Percentiles rank a stretch among this genome's conserved stretches.
Evolutionary conservation across 2,888 invertebrate species (phyloP).

Genomic region (Mesorhabditis belari): DNA sequence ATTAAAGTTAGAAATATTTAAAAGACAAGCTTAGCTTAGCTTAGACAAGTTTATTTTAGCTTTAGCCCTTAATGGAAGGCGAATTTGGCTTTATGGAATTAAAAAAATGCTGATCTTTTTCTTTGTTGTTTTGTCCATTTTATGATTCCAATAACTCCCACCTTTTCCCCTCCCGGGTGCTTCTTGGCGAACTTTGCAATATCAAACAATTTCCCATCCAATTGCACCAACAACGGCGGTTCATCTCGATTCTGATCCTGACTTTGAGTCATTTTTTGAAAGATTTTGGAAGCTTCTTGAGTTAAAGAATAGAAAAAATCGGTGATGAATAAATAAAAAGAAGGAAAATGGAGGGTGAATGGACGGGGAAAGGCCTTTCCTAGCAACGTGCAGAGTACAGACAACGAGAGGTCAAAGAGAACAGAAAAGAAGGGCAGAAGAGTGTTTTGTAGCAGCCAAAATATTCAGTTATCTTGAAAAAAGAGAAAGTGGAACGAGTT

Average conservation of each 20-base stretch:
- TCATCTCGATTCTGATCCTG: neutral
- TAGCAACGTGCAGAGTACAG: slow-evolving; percentile 9
- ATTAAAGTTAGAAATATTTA: neutral
- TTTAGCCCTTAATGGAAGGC: neutral
- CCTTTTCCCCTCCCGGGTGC: slow-evolving; percentile 50
- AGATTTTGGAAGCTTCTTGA: no score
- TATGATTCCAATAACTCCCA: no score
- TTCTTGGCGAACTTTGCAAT: slow-evolving; percentile 41
- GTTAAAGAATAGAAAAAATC: no score
- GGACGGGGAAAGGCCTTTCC: no score
- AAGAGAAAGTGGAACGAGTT: no score
- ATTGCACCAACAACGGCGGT: slow-evolving; percentile 33
- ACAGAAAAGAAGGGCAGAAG: slow-evolving; percentile 7
- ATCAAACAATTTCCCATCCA: slow-evolving; percentile 41
- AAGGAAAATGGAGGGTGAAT: no score
- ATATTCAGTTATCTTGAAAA: slow-evolving; percentile 13
- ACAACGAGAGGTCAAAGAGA: neutral
- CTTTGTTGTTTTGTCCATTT: no score
- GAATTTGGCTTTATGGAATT: no score
- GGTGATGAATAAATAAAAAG: no score
- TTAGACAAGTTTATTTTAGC: neutral
- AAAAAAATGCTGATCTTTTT: no score
- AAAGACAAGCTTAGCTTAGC: neutral
- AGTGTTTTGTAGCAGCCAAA: slow-evolving; percentile 15
- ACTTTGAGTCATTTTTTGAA: no score